These are phyloP conservation scores for Zaprionus africanus DNA, from an alignment of 1,140 invertebrate species.

Conservation along the genomic window DNA sequence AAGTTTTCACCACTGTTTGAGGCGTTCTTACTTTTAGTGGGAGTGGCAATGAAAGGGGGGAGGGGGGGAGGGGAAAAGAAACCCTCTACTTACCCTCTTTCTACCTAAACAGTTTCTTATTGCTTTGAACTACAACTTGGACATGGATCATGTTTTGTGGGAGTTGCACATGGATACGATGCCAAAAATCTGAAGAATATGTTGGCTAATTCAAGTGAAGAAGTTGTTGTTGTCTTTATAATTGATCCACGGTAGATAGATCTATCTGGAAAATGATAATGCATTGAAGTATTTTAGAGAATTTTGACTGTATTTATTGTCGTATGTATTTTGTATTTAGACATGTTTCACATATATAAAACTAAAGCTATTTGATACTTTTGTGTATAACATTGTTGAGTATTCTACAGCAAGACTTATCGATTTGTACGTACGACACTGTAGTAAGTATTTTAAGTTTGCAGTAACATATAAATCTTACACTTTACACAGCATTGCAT, in stretches of 20 bases:
- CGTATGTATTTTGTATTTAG: slow-evolving; percentile 12
- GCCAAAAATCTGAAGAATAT: background rate
- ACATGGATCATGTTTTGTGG: slow-evolving; percentile 9
- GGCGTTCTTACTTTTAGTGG: slow-evolving; percentile 29
- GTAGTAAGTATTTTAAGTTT: background rate
- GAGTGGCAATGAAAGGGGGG: background rate
- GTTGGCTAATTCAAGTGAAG: no score
- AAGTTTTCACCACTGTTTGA: slow-evolving; percentile 53
- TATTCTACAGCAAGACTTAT: background rate
- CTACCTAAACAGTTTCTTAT: background rate
- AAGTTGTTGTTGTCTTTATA: no score
- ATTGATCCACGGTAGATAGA: background rate
- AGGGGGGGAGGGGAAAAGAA: no score
- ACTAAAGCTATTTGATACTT: background rate
- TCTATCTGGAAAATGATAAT: background rate
- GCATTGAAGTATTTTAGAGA: no score
- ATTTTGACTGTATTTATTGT: no score
- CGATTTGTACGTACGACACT: background rate
- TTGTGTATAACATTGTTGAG: background rate
- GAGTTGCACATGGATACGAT: background rate
- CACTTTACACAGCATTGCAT: background rate
- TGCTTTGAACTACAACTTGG: slow-evolving; percentile 50
- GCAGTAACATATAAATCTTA: background rate
- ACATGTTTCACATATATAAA: slow-evolving; percentile 8
- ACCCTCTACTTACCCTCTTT: background rate